Evolutionary conservation across 1,140 invertebrate genomes (phyloP).

Genomic region (Cephus cinctus): DNA sequence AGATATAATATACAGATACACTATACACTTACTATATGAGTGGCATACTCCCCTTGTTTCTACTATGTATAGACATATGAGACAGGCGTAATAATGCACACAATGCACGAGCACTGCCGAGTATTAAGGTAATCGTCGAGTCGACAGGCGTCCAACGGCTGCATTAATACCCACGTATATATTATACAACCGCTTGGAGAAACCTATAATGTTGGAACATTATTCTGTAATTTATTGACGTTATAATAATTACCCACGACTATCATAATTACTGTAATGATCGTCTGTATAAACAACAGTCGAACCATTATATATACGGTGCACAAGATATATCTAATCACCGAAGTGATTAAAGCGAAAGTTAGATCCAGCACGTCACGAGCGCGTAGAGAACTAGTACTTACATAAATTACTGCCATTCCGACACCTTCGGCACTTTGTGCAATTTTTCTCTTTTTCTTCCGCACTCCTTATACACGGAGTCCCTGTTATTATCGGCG

Average conservation of each 20-base stretch:
- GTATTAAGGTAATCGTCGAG: slow-evolving; percentile 28
- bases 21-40: too few relatives aligned
- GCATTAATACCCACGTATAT: slow-evolving; percentile 27
- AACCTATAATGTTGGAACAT: slow-evolving; percentile 29
- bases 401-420: slow-evolving; percentile 21
- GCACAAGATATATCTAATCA: slow-evolving; percentile 19
- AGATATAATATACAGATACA: too few relatives aligned
- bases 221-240: slow-evolving; percentile 35
- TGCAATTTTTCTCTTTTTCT: slow-evolving; percentile 7
- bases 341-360: slow-evolving; percentile 24
- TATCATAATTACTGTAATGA: slow-evolving; percentile 32
- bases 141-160: slow-evolving; percentile 23
- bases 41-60: slow-evolving; percentile 8
- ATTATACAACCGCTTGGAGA: slow-evolving; percentile 23
- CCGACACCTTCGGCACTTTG: slow-evolving; percentile 17
- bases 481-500: too few relatives aligned
- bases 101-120: slow-evolving; percentile 18
- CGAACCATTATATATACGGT: background rate
- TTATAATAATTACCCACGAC: slow-evolving; percentile 33
- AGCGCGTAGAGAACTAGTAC: slow-evolving; percentile 1
- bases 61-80: slow-evolving; percentile 6
- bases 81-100: slow-evolving; percentile 21
- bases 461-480: too few relatives aligned
- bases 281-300: slow-evolving; percentile 28
- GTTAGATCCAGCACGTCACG: slow-evolving; percentile 9